A percentile compares a stretch with the other conserved stretches of the same genome.
These are phyloP conservation scores for Thamnophis sirtalis DNA, from an alignment of 2,113 vertebrate species.

Conservation along the genomic window DNA sequence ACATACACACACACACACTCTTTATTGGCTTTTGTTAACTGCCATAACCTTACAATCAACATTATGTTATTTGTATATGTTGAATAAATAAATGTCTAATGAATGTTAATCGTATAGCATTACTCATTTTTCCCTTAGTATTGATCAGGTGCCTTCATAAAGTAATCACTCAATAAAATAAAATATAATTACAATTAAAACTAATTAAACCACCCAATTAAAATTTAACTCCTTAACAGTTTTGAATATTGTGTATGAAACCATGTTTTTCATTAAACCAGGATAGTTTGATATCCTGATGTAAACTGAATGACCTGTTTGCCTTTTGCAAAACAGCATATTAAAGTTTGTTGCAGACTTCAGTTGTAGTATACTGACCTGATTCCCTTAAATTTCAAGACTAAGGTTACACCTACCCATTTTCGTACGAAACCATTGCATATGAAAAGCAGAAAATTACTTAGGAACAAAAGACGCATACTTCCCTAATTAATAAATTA, in stretches of 20 bases:
- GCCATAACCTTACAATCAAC: neutral
- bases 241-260: neutral
- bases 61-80: neutral
- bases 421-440: neutral
- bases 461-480: constrained; percentile 26
- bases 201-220: neutral
- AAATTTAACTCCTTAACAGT: neutral
- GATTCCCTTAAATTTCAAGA: neutral
- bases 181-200: neutral
- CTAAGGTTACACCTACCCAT: neutral
- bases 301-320: neutral
- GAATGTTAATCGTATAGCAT: neutral
- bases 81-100: neutral
- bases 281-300: neutral
- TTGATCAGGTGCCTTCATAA: neutral
- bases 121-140: neutral
- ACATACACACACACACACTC: neutral
- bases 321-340: neutral
- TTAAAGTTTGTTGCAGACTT: neutral
- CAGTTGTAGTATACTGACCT: neutral
- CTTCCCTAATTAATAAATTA: constrained; percentile 22
- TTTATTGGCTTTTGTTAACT: neutral
- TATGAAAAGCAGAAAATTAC: constrained; percentile 22
- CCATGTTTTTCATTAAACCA: neutral
- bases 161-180: neutral